Percentiles rank a stretch among this genome's conserved stretches.
Evolutionary conservation across 1,140 invertebrate genomes (phyloP).

Genomic region (Drosophila arizonae): DNA sequence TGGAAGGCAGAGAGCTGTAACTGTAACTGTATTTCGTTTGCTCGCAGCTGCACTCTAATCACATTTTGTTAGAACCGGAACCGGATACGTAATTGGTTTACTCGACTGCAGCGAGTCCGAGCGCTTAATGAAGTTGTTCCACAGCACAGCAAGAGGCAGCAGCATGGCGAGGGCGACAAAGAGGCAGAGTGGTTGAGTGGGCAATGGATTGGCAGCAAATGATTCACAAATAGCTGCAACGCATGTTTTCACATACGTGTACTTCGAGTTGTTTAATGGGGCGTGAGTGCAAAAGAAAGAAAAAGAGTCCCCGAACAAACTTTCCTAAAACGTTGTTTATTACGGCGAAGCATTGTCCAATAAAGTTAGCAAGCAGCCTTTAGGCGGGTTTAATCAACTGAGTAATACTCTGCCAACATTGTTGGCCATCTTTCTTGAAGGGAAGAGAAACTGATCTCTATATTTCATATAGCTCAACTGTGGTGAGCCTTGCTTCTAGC

Average conservation of each 20-base stretch:
- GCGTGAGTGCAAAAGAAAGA: not conserved
- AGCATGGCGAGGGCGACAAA: not conserved
- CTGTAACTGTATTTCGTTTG: constrained; percentile 36
- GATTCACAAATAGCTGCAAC: constrained; percentile 13
- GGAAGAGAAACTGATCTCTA: too few relatives aligned
- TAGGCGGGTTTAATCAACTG: not conserved
- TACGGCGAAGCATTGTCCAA: constrained; percentile 36
- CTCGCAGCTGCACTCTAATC: constrained; percentile 68
- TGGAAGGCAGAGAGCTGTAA: not conserved
- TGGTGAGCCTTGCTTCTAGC: too few relatives aligned
- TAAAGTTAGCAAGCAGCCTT: constrained; percentile 13
- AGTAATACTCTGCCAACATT: too few relatives aligned
- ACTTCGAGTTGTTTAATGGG: constrained; percentile 12
- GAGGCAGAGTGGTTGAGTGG: not conserved
- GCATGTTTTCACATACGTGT: constrained; percentile 1
- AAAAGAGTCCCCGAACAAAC: constrained; percentile 24
- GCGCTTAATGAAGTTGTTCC: constrained; percentile 65
- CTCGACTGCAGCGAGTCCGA: constrained; percentile 44
- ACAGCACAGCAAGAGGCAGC: not conserved
- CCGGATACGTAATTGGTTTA: constrained; percentile 69
- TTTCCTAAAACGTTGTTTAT: constrained; percentile 54
- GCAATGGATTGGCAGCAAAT: not conserved
- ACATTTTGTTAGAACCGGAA: constrained; percentile 57
- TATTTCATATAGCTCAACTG: too few relatives aligned
- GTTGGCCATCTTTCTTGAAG: too few relatives aligned